Evolutionary conservation across 2,113 vertebrate species (phyloP).

Genomic region (Lepisosteus osseus): DNA sequence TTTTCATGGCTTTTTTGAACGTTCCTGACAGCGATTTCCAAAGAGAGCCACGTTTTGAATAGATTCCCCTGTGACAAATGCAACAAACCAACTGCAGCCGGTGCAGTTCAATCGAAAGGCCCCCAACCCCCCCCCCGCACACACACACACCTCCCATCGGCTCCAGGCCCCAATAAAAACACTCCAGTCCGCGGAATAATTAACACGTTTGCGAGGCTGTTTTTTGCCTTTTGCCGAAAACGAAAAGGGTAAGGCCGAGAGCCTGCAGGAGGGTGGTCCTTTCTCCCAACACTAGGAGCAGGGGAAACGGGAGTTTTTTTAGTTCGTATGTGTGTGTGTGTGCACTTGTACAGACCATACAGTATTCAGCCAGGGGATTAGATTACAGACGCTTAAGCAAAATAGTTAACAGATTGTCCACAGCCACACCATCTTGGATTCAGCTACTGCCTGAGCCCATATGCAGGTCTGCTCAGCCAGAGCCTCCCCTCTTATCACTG

Average conservation of each 20-base stretch:
- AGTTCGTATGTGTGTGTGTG: conserved; percentile 18
- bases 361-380: conserved; percentile 43
- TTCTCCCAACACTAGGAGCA: conserved; percentile 31
- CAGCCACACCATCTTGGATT: conserved; percentile 18
- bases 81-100: too few species aligned
- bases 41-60: too few species aligned
- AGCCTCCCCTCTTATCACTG: background rate
- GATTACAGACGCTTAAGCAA: conserved; percentile 54
- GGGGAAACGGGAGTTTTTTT: conserved; percentile 19
- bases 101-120: too few species aligned
- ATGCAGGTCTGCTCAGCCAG: conserved; percentile 7
- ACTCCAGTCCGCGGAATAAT: conserved; percentile 22
- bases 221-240: conserved; percentile 45
- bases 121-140: too few species aligned
- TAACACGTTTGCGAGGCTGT: conserved; percentile 47
- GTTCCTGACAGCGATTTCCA: too few species aligned
- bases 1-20: too few species aligned
- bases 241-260: conserved; percentile 43
- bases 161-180: too few species aligned
- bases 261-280: conserved; percentile 54
- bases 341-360: conserved; percentile 25
- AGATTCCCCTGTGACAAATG: too few species aligned
- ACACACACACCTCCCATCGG: too few species aligned
- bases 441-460: conserved; percentile 17
- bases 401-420: conserved; percentile 63